A percentile compares a stretch with the other conserved stretches of the same genome.
These are phyloP conservation scores for Tachycineta bicolor DNA, from an alignment of 2,113 vertebrate genomes.

Conservation along the genomic window DNA sequence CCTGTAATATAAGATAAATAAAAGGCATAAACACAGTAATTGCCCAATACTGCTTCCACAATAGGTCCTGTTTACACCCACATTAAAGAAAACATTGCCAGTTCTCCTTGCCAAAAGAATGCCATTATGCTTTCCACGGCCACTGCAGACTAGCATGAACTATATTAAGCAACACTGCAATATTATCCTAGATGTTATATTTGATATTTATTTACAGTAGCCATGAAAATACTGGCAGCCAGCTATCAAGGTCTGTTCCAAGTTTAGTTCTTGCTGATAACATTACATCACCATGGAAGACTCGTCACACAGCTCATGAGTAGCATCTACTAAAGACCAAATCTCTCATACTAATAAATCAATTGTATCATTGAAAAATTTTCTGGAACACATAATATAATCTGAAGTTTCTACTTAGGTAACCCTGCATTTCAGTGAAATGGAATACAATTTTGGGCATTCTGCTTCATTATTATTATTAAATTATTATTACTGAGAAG, in stretches of 20 bases:
- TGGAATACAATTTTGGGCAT: not conserved
- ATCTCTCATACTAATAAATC: not conserved
- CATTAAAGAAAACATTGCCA: not conserved
- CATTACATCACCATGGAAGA: not conserved
- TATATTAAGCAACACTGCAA: constrained; percentile 51
- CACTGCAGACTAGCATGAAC: not conserved
- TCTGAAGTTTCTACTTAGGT: not conserved
- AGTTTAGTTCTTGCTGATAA: constrained; percentile 3
- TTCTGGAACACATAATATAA: not conserved
- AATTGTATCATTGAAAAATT: not conserved
- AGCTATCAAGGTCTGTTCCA: not conserved
- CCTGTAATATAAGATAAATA: constrained; percentile 71
- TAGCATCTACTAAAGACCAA: not conserved
- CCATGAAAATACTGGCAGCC: constrained; percentile 13
- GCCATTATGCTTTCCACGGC: not conserved
- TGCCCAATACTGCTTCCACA: not conserved
- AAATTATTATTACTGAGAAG: not conserved
- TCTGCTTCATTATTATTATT: too few relatives aligned
- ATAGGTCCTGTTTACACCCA: not conserved
- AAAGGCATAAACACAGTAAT: not conserved
- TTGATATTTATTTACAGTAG: constrained; percentile 44
- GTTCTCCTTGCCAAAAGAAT: not conserved
- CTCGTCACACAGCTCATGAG: not conserved
- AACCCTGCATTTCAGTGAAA: not conserved
- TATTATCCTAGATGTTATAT: constrained; percentile 12